phyloP scores from a whole-genome alignment of 2,113 vertebrate species.

The Turdus rufiventris region DNA sequence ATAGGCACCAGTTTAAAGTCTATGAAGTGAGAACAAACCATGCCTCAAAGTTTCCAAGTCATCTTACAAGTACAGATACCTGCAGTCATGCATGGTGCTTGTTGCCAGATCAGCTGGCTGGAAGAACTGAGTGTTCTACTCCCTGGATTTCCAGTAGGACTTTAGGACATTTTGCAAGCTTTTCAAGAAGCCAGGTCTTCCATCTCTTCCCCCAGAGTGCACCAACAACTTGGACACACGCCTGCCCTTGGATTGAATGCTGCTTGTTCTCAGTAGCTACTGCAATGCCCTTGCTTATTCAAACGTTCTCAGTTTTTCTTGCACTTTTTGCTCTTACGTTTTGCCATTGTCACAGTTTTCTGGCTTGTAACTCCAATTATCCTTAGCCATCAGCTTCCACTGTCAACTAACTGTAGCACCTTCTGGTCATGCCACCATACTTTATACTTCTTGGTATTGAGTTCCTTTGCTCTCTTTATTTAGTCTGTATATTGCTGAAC shows the following conservation, averaged over 20 bases:
- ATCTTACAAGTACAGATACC: not conserved
- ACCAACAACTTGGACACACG: fast-evolving
- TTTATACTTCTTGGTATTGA: fast-evolving
- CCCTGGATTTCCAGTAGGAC: not conserved
- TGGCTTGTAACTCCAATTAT: not conserved
- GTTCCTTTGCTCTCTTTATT: not conserved
- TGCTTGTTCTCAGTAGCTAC: not conserved
- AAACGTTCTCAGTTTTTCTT: not conserved
- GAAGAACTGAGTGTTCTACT: not conserved
- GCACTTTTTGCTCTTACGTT: not conserved
- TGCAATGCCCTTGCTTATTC: fast-evolving
- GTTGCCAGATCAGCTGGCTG: not conserved
- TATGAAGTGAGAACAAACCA: not conserved
- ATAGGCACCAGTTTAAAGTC: not conserved
- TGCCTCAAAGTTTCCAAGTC: conserved; percentile 12
- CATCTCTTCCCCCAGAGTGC: not conserved
- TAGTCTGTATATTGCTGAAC: not conserved
- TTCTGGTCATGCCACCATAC: not conserved
- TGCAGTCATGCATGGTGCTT: not conserved
- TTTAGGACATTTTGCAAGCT: not conserved
- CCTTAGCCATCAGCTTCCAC: not conserved
- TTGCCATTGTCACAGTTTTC: not conserved
- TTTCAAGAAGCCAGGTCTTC: not conserved
- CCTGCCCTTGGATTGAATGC: not conserved
- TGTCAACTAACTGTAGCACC: not conserved